A percentile compares a stretch with the other conserved stretches of the same genome.
These are phyloP conservation scores for Triplophysa rosa DNA, from an alignment of 2,113 vertebrate genomes.

Conservation along the genomic window DNA sequence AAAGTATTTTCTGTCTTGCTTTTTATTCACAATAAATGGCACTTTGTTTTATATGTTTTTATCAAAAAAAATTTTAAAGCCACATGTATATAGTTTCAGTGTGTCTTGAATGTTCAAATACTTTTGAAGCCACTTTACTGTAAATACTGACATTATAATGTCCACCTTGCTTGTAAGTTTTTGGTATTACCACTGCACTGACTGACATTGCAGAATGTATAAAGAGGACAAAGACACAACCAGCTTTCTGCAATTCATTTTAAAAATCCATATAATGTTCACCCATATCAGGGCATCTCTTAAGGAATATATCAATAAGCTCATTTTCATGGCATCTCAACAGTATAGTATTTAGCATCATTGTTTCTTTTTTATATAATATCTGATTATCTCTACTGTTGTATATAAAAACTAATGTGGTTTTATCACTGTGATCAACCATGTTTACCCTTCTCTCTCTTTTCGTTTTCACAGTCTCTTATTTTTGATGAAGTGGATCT, in stretches of 20 bases:
- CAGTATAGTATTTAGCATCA: neutral
- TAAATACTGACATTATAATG: too few relatives aligned
- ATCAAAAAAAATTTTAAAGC: too few relatives aligned
- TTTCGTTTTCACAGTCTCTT: conserved; percentile 83
- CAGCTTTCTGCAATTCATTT: conserved; percentile 19
- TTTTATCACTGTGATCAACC: neutral
- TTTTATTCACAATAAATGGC: too few relatives aligned
- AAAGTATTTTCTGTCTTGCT: too few relatives aligned
- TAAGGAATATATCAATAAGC: conserved; percentile 27
- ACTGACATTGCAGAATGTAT: too few relatives aligned
- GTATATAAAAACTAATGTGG: neutral
- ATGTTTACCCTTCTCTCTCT: conserved; percentile 50
- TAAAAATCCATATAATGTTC: conserved; percentile 15
- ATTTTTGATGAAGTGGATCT: conserved; percentile 99
- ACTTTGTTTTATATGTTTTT: too few relatives aligned
- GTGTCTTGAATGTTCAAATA: too few relatives aligned
- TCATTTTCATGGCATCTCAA: conserved; percentile 29
- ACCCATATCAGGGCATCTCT: conserved; percentile 29
- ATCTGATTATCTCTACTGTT: neutral
- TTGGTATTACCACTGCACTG: too few relatives aligned
- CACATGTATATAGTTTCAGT: too few relatives aligned
- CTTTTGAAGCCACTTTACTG: too few relatives aligned
- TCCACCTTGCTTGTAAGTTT: too few relatives aligned
- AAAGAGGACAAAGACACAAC: neutral
- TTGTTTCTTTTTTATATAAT: neutral